A percentile compares a stretch with the other conserved stretches of the same genome.
These are phyloP conservation scores for Ecdyonurus torrentis DNA, from an alignment of 2,888 invertebrate genomes.

Conservation along the genomic window DNA sequence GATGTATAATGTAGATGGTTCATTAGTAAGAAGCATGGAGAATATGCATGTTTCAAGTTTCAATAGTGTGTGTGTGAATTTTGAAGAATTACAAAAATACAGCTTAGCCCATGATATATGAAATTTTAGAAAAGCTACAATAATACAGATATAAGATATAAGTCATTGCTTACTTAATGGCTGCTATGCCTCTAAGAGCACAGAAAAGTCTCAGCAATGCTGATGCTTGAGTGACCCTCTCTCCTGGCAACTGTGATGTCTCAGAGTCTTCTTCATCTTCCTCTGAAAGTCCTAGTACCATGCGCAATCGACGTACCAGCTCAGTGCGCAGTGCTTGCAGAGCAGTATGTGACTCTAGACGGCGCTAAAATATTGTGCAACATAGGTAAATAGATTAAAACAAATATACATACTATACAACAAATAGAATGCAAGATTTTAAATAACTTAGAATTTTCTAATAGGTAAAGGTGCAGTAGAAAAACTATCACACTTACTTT, in stretches of 20 bases:
- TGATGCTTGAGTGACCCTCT: slow-evolving; percentile 59
- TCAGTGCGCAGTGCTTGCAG: slow-evolving; percentile 58
- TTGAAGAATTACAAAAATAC: no score
- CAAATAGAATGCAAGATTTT: no score
- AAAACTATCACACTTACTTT: no score
- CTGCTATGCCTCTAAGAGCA: slow-evolving; percentile 81
- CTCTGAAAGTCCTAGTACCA: neutral
- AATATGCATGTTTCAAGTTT: no score
- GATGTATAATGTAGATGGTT: no score
- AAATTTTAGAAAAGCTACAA: no score
- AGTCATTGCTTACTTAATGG: slow-evolving; percentile 51
- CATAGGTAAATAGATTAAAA: neutral
- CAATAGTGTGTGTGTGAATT: no score
- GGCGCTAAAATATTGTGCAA: slow-evolving; percentile 30
- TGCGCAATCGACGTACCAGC: slow-evolving; percentile 43
- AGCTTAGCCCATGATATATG: no score
- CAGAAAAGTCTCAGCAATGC: slow-evolving; percentile 79
- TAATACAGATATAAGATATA: no score
- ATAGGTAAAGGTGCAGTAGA: neutral
- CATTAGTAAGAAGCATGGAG: no score
- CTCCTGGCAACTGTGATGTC: slow-evolving; percentile 36
- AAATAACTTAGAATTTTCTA: neutral
- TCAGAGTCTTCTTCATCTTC: slow-evolving; percentile 21
- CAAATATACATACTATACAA: no score
- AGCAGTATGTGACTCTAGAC: slow-evolving; percentile 56